Evolutionary conservation across 2,113 vertebrate species (phyloP).

Genomic region (Lontra canadensis): DNA sequence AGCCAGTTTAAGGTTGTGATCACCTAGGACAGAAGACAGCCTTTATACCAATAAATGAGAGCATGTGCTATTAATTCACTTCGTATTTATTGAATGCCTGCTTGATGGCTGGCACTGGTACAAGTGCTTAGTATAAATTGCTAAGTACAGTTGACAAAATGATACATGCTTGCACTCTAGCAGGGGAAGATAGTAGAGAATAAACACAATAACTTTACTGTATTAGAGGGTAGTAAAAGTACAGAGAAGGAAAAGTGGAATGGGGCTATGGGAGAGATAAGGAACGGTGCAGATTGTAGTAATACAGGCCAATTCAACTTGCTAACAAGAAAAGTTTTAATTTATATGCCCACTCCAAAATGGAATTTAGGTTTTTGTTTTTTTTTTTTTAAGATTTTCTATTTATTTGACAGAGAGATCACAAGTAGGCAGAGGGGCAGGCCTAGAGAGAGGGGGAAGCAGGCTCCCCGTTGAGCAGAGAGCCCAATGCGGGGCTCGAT

Average conservation of each 20-base stretch:
- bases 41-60: background rate
- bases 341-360: background rate
- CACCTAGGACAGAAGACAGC: background rate
- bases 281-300: background rate
- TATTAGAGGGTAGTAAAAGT: background rate
- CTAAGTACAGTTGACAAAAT: background rate
- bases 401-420: no score
- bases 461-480: no score
- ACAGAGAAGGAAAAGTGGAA: background rate
- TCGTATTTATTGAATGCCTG: background rate
- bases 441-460: no score
- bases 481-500: no score
- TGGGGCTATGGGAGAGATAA: background rate
- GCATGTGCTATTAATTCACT: background rate
- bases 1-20: background rate
- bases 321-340: background rate
- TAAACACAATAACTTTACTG: background rate
- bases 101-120: background rate
- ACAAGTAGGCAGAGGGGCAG: no score
- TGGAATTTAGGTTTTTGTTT: conserved; percentile 35
- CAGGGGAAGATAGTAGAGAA: background rate
- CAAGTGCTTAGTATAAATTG: background rate
- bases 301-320: background rate
- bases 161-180: background rate
- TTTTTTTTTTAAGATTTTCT: no score